phyloP scores from a whole-genome alignment of 2,113 vertebrate species.

The Tragelaphus scriptus region DNA sequence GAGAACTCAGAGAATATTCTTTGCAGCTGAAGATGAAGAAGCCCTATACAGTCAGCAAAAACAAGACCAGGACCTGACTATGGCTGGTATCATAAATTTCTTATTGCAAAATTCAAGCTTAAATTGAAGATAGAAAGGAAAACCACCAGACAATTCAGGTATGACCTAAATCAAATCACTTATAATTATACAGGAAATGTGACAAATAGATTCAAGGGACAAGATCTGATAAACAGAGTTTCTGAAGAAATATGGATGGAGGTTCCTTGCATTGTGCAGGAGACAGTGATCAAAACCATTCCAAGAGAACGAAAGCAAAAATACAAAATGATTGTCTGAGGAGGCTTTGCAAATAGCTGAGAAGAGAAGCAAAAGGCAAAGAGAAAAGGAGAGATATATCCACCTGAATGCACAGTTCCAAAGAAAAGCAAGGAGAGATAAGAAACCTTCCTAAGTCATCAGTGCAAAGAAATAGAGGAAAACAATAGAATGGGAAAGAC shows the following conservation, averaged over 20 bases:
- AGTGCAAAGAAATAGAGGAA: background rate
- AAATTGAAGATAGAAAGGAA: background rate
- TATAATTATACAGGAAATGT: background rate
- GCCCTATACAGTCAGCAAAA: background rate
- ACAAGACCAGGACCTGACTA: background rate
- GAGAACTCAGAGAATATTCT: background rate
- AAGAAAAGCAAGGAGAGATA: background rate
- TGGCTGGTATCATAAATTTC: background rate
- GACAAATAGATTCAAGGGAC: background rate
- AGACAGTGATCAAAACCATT: background rate
- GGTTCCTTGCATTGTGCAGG: background rate
- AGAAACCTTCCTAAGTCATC: background rate
- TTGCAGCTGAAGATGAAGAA: background rate
- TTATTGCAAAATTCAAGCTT: background rate
- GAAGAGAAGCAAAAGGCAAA: background rate
- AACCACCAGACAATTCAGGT: background rate
- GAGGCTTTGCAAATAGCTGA: background rate
- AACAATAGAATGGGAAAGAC: background rate
- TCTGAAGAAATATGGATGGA: background rate
- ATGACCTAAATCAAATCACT: background rate
- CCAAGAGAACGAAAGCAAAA: background rate
- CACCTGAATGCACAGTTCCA: background rate
- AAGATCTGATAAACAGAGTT: background rate
- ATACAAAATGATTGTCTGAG: background rate
- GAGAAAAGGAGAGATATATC: background rate